These are phyloP conservation scores for Sussaba pulchella DNA, from an alignment of 2,888 invertebrate species.

Conservation along the genomic window DNA sequence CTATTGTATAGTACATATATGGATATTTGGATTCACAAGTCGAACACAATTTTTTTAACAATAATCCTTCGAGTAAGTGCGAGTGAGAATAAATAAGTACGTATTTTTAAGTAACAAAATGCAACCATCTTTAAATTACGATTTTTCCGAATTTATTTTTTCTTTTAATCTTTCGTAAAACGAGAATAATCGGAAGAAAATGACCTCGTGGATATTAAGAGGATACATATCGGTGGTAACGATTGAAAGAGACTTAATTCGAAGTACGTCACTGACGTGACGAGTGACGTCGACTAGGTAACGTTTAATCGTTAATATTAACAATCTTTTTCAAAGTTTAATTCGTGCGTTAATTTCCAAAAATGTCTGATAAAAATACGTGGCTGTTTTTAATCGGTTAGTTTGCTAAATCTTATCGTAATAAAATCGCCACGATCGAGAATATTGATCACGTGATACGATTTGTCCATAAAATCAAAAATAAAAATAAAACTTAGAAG, in stretches of 20 bases:
- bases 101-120: neutral
- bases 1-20: too few species aligned
- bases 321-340: conserved; percentile 45
- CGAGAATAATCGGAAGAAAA: neutral
- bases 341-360: conserved; percentile 42
- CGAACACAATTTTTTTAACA: too few species aligned
- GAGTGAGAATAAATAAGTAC: neutral
- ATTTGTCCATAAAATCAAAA: conserved; percentile 7
- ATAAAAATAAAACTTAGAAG: neutral
- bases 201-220: conserved; percentile 15
- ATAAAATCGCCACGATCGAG: conserved; percentile 19
- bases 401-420: conserved; percentile 1
- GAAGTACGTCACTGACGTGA: conserved; percentile 8
- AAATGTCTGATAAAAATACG: conserved; percentile 59
- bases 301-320: conserved; percentile 41
- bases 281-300: conserved; percentile 22
- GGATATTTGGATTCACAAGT: too few species aligned
- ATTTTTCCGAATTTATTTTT: too few species aligned
- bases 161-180: conserved; percentile 1
- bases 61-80: neutral
- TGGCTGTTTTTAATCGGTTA: conserved; percentile 59
- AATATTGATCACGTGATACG: conserved; percentile 11
- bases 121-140: neutral
- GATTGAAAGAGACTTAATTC: conserved; percentile 46
- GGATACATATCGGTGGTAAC: conserved; percentile 63